Evolutionary conservation across 2,888 invertebrate species (phyloP).

Genomic region (Latrodectus elegans): DNA sequence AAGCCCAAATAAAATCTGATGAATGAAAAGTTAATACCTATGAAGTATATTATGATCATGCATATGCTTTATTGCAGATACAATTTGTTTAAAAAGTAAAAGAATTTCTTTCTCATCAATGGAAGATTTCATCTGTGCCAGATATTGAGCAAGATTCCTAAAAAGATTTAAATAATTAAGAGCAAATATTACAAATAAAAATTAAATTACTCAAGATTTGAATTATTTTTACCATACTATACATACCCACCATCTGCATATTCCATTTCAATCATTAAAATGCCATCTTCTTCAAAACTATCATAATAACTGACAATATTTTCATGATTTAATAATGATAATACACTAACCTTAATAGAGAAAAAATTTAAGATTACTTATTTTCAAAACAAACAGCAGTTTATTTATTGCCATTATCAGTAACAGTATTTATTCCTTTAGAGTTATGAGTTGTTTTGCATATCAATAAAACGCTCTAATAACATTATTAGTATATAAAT

Average conservation of each 20-base stretch:
- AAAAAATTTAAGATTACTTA: too few species aligned
- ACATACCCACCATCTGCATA: constrained; percentile 83
- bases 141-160: constrained; percentile 81
- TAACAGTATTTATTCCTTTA: too few species aligned
- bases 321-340: constrained; percentile 83
- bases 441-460: too few species aligned
- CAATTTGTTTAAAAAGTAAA: constrained; percentile 81
- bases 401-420: too few species aligned
- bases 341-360: constrained; percentile 70
- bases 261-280: constrained; percentile 85
- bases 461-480: too few species aligned
- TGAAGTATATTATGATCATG: constrained; percentile 81
- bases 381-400: too few species aligned
- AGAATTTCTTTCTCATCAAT: constrained; percentile 81
- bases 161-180: constrained; percentile 8
- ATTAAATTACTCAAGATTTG: neutral
- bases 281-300: constrained; percentile 83
- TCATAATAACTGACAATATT: constrained; percentile 85
- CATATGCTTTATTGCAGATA: constrained; percentile 82
- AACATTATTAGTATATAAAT: too few species aligned
- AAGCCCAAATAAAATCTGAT: too few species aligned
- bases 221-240: neutral
- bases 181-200: neutral
- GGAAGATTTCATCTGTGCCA: constrained; percentile 77
- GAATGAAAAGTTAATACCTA: constrained; percentile 73